Base-by-base conservation (phyloP, 2,113 vertebrate species). In the Arothron firmamentum region DNA sequence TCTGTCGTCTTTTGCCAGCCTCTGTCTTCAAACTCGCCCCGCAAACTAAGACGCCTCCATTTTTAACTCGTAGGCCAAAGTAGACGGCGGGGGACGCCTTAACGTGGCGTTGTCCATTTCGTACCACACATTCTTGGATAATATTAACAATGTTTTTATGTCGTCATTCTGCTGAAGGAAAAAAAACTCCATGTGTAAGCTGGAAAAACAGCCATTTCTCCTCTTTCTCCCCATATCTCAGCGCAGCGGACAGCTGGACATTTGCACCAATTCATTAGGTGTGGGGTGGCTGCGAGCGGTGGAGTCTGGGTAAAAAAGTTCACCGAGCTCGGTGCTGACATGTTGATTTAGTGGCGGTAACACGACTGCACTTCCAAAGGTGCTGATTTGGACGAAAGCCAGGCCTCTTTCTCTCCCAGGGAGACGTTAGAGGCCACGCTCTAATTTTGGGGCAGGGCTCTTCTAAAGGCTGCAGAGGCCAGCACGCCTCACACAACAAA, bases 341-440 rank as follows among this genome's bases (percentile, higher is more conserved):
- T 90, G 89, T 90, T 90, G 88, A 91, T 90, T 90, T 91, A 90
- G 85, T 89, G 79, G 83, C 59, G 79, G 88, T 91, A 91, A 91
- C 88, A 83, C 82, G 79, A 92, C 85, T 88, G 88, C 89, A 87
- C 86, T 89, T 88, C 87, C 85, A 89, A 89, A 92, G 88, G 88
- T 91, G 89, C 88, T 87, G 86, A 90, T 85, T 90, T 90, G 89
- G 90, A 91, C 60, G 59, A 88, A 89, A 87, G 83, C 88, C 90
- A 91, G 88, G 71, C 78, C 81, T 84, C 78, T 65, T 78, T 89
- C 79, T 85, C 79, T 85, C 85, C 82, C 70, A 82, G 86, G 80
- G 79, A 84, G 67, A 83, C 77, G 79, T 84, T 82, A 85, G 84
- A 83, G 87, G 75, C 83, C 79, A 77, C 60, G 34, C 82, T 90